These are phyloP conservation scores for Drosophila nasuta DNA, from an alignment of 1,140 invertebrate species.

Conservation along the genomic window DNA sequence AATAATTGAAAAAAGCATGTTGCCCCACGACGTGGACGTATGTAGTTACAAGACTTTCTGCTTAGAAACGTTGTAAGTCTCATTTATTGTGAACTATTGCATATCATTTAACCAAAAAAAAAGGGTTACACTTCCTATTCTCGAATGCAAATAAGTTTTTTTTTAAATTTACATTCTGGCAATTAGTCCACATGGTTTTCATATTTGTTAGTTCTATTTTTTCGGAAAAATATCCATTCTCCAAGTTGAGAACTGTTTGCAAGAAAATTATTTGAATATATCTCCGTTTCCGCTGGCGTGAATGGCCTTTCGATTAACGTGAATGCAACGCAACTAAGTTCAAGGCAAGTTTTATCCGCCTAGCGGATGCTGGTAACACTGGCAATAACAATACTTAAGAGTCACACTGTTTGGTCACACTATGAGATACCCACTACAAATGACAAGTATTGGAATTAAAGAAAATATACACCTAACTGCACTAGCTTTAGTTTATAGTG, in stretches of 20 bases:
- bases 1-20: slow-evolving; percentile 78
- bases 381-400: slow-evolving; percentile 15
- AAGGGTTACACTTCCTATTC: background rate
- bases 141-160: background rate
- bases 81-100: slow-evolving; percentile 16
- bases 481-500: no score
- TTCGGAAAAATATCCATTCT: no score
- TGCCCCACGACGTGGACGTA: slow-evolving; percentile 60
- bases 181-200: no score
- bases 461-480: background rate
- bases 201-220: no score
- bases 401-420: background rate
- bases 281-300: slow-evolving; percentile 7
- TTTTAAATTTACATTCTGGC: no score
- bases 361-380: slow-evolving; percentile 20
- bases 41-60: slow-evolving; percentile 65
- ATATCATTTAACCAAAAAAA: background rate
- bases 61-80: slow-evolving; percentile 36
- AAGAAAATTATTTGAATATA: background rate
- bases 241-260: background rate
- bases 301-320: slow-evolving; percentile 10
- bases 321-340: slow-evolving; percentile 17
- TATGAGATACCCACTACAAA: background rate
- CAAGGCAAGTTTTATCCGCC: slow-evolving; percentile 47
- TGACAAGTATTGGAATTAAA: background rate